Base-by-base conservation (phyloP, 2,797 vertebrate species). In the Trachurus trachurus region DNA sequence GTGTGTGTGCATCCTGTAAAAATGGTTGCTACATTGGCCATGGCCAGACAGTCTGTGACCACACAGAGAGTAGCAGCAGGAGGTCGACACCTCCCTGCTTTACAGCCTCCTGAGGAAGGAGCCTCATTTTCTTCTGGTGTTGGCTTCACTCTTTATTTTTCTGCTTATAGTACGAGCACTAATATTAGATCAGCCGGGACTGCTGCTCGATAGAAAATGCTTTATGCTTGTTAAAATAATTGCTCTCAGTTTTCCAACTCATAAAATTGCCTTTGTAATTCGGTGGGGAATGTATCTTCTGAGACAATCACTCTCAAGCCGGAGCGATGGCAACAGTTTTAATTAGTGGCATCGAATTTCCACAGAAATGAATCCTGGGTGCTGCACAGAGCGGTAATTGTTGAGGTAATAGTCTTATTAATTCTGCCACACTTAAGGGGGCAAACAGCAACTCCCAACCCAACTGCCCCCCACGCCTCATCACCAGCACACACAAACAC, bases 391-490 rank as follows among this genome's bases (percentile, higher is more conserved):
- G 94, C 89, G 88, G 93, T 98, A 98, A 98, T 97, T 96, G 96
- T 93, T 97, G 96, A 86, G 95, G 95, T 98, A 97, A 98, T 97
- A 95, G 97, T 96, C 95, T 95, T 96, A 97, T 97, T 97, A 97
- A 97, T 97, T 97, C 95, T 96, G 95, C 95, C 94, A 90, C 95
- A 96, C 95, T 96, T 96, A 96, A 82, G 67, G 95, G 81, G 96
- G 95, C 94, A 94, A 96, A 96, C 95, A 96, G 95, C 95, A 96
- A 94, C 94, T 94, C 93, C 92, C 94, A 66, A 92, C 65, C 40
- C 49, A 37, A 37, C 34, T 37, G 34, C 71, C 21, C 64, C 16
- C 42, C 42, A 44, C 42, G 3, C 42, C 42, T 19, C 16, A 49
- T 8, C 45, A 3, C 17, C 6, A 49, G 17, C 7, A 2, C 42